Evolutionary conservation across 2,113 vertebrate species (phyloP).

Genomic region (Alouatta palliata): DNA sequence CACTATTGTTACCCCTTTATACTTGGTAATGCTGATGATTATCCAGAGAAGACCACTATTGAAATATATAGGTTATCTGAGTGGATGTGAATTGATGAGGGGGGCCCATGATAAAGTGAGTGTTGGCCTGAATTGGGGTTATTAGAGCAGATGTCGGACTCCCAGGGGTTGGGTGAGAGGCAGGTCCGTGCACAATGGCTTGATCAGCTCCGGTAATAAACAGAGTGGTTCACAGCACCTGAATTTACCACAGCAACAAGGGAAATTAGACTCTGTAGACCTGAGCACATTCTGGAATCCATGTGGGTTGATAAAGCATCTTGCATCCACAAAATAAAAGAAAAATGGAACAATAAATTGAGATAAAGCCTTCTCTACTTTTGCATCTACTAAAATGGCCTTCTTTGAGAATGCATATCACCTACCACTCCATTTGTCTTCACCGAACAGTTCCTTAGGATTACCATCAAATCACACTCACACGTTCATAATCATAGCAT

Average conservation of each 20-base stretch:
- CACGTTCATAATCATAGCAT: accelerated
- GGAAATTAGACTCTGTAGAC: accelerated
- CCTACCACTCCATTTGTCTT: neutral
- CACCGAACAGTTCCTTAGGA: neutral
- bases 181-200: accelerated
- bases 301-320: neutral
- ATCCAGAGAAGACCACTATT: neutral
- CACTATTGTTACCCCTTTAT: neutral
- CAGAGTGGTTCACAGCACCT: neutral
- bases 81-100: neutral
- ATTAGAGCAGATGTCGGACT: neutral
- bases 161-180: too few species aligned
- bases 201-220: neutral
- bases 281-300: neutral
- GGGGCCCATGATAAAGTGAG: accelerated
- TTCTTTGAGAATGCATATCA: neutral
- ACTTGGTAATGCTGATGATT: neutral
- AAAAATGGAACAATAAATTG: neutral
- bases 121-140: neutral
- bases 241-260: neutral
- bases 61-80: neutral
- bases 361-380: neutral
- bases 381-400: neutral
- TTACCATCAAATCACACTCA: neutral
- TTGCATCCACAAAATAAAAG: neutral